phyloP scores from a whole-genome alignment of 2,113 vertebrate species.

The Mus musculus region GRCm39 chr12:58012001-58012500 shows the following conservation, averaged over 20 bases:
- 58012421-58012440: neutral
- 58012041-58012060: neutral
- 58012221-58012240: conserved; percentile 1
- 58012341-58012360: neutral
- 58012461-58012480: neutral
- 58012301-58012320: neutral
- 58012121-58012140: conserved; percentile 21
- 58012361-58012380: neutral
- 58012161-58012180: neutral
- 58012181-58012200: neutral
- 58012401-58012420: neutral
- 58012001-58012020: neutral
- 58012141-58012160: neutral
- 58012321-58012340: fast-evolving
- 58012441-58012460: too few species aligned
- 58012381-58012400: neutral
- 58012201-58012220: neutral
- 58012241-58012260: conserved; percentile 30
- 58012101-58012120: conserved; percentile 1
- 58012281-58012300: neutral
- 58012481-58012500: neutral
- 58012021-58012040: neutral
- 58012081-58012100: conserved; percentile 13
- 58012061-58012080: conserved; percentile 31
- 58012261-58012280: neutral